Percentiles rank a stretch among this genome's conserved stretches.
phyloP scores from a whole-genome alignment of 2,113 vertebrate species.

The Solea senegalensis region DNA sequence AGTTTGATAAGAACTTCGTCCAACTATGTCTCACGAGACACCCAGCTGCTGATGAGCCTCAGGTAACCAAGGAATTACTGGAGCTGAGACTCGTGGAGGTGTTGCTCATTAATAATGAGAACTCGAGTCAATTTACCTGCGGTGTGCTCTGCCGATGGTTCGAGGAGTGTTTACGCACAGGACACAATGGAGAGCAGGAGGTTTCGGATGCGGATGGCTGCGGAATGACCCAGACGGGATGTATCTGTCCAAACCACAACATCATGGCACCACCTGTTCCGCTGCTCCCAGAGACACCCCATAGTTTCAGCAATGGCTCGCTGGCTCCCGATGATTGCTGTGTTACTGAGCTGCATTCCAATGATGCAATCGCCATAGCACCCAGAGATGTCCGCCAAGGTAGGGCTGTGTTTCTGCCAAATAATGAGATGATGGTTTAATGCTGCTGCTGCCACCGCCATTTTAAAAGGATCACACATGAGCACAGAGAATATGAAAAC shows the following conservation, averaged over 20 bases:
- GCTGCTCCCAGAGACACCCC: constrained; percentile 76
- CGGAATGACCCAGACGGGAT: constrained; percentile 92
- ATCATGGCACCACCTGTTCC: constrained; percentile 74
- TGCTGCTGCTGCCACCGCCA: background rate
- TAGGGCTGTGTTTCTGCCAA: constrained; percentile 70
- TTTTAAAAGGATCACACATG: constrained; percentile 1
- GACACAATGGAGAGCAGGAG: constrained; percentile 69
- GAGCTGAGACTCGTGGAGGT: constrained; percentile 94
- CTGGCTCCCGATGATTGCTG: constrained; percentile 84
- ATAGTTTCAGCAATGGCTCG: constrained; percentile 84
- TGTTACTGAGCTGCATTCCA: constrained; percentile 92
- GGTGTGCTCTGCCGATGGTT: constrained; percentile 97
- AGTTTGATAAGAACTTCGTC: constrained; percentile 98
- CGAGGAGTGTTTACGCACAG: constrained; percentile 90
- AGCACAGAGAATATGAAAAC: background rate
- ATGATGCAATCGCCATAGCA: constrained; percentile 87
- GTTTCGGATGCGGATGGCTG: constrained; percentile 77
- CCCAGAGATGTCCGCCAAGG: constrained; percentile 90
- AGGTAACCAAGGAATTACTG: constrained; percentile 84
- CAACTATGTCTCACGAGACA: constrained; percentile 88
- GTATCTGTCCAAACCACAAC: constrained; percentile 88
- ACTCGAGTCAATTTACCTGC: constrained; percentile 97
- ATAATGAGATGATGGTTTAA: background rate
- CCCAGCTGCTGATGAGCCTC: constrained; percentile 58
- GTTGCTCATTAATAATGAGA: constrained; percentile 97